Base-by-base conservation (phyloP, 1,140 invertebrate genomes). In the Nomia melanderi region DNA sequence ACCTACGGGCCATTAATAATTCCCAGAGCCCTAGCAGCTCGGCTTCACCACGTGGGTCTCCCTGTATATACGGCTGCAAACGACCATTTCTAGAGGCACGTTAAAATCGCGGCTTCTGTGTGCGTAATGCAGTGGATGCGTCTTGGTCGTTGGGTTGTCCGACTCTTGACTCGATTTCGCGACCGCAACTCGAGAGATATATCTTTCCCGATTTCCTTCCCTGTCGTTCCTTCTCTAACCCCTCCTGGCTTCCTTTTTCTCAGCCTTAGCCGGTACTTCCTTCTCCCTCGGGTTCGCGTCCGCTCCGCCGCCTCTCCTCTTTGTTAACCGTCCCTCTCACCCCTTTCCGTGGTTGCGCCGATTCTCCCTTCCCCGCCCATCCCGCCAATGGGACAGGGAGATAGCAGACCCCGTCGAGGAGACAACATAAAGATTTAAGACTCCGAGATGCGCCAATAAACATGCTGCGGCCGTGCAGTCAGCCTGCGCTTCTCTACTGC, bases 361-460 rank as follows among this genome's bases (percentile, higher is more conserved):
- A 47, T 41, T 29, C 69, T 72, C 62, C 78, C 54, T 59, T 41
- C 67, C 27, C 36, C 56, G 56, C 69, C 47, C 50, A n/a, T 54
- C 70, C 44, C 77, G 77, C 64, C 77, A 74, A 83, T 69, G 79
- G 79, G 79, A 79, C 67, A 82, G 86, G 82, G 87, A 85, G 82
- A 85, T 81, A 84, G 87, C 82, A 78, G 87, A 85, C 88, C 86
- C 88, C 88, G 89, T 90, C 89, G 87, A 83, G 88, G 89, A 92
- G 91, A 92, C 91, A 92, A 92, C 91, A 90, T 89, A 90, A 92
- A 92, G 91, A 92, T 92, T 92, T 92, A 92, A 92, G 90, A 88
- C 91, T 90, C 83, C 72, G 80, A 88, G 90, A 91, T 92, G 90
- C 89, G 90, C 91, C 91, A 92, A 92, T 92, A 92, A 92, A 92